These are phyloP conservation scores for Tholera decimalis DNA, from an alignment of 2,888 invertebrate species.

Conservation along the genomic window DNA sequence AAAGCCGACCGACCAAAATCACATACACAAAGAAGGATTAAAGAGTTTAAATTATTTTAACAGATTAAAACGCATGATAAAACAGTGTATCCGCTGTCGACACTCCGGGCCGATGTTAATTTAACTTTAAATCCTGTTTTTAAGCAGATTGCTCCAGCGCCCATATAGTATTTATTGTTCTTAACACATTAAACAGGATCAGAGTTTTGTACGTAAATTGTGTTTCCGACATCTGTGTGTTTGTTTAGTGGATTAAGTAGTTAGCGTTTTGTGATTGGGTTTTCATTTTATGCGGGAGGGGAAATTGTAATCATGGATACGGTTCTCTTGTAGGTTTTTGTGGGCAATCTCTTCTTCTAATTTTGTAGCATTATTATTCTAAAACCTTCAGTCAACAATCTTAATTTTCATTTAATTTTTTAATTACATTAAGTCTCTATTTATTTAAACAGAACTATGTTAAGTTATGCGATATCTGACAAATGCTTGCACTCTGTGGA, in stretches of 20 bases:
- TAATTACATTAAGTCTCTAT: too few species aligned
- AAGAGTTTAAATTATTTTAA: constrained; percentile 85
- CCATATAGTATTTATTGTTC: constrained; percentile 66
- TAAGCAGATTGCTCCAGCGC: constrained; percentile 63
- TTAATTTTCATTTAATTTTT: too few species aligned
- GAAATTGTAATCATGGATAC: constrained; percentile 5
- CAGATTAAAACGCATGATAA: constrained; percentile 84
- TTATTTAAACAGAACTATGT: too few species aligned
- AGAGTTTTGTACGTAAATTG: constrained; percentile 58
- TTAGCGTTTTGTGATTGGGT: constrained; percentile 40
- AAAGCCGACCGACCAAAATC: constrained; percentile 53
- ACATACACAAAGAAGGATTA: constrained; percentile 78
- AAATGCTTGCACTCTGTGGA: too few species aligned
- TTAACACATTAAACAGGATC: constrained; percentile 63
- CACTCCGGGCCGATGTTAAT: constrained; percentile 76
- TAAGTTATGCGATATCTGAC: too few species aligned
- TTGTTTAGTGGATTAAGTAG: constrained; percentile 51
- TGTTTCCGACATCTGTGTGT: constrained; percentile 55
- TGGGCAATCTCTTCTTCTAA: background rate
- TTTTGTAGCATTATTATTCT: too few species aligned
- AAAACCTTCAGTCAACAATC: too few species aligned
- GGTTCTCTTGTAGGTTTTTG: background rate
- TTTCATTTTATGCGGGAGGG: constrained; percentile 19
- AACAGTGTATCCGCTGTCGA: constrained; percentile 72
- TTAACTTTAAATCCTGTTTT: constrained; percentile 80